Base-by-base conservation (phyloP, 2,888 invertebrate genomes). In the Epinotia nisella region DNA sequence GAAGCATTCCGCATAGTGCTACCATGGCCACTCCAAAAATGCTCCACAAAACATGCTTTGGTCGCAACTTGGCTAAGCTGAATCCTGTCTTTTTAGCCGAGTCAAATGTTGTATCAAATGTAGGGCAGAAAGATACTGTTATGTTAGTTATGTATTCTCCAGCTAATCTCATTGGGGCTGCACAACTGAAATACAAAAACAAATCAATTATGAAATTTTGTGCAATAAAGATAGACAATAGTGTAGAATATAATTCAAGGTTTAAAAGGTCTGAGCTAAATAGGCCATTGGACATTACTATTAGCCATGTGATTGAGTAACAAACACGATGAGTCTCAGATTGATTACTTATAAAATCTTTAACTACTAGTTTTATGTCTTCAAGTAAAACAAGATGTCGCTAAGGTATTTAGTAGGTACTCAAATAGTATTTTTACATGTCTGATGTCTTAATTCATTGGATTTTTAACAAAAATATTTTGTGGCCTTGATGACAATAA, bases 31-130 rank as follows among this genome's bases (percentile, higher is more conserved):
- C 93, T 75, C 89, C 92, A 71, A 93, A 81, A 62, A 93, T 92
- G 77, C 90, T 90, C 90, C 92, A 93, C 15, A 93, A 74, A 29
- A 93, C 79, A 84, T 93, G 93, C 79, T 88, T 93, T 51, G 91
- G 91, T 77, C 82, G 90, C 73, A 93, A 81, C 73, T 87, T 85
- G 7, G 86, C 80, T 1, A 92, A 76, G 71, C 82, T 83, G 71
- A 89, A 91, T 51, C 83, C 78, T 72, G 82, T 66, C 24, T 59
- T 87, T 75, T 84, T 88, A 45, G 79, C 72, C 62, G 82, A 21
- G 13, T 72, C 77, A 82, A 84, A 87, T 77, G 89, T 87, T 45
- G 82, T 85, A 71, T 92, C 90, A 79, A 92, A 86, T 64, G 86
- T 88, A 15, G 93, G 92, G 73, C 93, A 93, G 80, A 86, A 90